Percentiles rank a stretch among this genome's conserved stretches.
phyloP scores from a whole-genome alignment of 2,888 invertebrate genomes.

The Xestia ashworthii region DNA sequence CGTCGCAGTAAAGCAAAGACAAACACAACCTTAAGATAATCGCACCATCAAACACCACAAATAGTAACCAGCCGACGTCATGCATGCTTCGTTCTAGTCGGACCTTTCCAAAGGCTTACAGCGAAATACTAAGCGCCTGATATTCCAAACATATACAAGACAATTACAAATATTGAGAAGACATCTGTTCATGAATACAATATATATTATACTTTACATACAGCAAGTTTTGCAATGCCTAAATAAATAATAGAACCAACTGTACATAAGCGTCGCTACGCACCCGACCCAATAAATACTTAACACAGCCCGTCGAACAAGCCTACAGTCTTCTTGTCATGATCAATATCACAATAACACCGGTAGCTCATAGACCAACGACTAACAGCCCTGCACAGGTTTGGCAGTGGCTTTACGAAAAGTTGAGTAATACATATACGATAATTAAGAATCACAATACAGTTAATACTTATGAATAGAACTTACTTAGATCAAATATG shows the following conservation, averaged over 20 bases:
- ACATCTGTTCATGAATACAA: constrained; percentile 34
- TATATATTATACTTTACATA: constrained; percentile 52
- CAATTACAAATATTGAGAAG: constrained; percentile 37
- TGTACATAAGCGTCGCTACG: constrained; percentile 63
- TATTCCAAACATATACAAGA: constrained; percentile 29
- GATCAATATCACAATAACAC: constrained; percentile 80
- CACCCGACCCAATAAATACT: constrained; percentile 69
- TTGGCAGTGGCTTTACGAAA: constrained; percentile 84
- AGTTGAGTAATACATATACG: constrained; percentile 81
- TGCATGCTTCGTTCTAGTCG: constrained; percentile 32
- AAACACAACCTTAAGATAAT: constrained; percentile 57
- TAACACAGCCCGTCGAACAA: constrained; percentile 77
- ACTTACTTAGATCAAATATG: constrained; percentile 83
- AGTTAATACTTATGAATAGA: constrained; percentile 88
- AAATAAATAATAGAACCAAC: constrained; percentile 68
- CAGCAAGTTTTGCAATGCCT: constrained; percentile 54
- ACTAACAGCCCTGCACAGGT: constrained; percentile 73
- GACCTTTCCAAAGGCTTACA: constrained; percentile 14
- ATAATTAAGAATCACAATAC: constrained; percentile 89
- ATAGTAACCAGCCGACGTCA: constrained; percentile 25
- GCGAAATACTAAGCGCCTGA: constrained; percentile 49
- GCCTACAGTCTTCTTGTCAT: constrained; percentile 77
- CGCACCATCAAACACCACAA: constrained; percentile 51
- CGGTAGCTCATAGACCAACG: constrained; percentile 74
- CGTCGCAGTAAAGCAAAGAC: constrained; percentile 46